phyloP scores from a whole-genome alignment of 92 coral and sea anemone species.

The Epizoanthus ramosus region DNA sequence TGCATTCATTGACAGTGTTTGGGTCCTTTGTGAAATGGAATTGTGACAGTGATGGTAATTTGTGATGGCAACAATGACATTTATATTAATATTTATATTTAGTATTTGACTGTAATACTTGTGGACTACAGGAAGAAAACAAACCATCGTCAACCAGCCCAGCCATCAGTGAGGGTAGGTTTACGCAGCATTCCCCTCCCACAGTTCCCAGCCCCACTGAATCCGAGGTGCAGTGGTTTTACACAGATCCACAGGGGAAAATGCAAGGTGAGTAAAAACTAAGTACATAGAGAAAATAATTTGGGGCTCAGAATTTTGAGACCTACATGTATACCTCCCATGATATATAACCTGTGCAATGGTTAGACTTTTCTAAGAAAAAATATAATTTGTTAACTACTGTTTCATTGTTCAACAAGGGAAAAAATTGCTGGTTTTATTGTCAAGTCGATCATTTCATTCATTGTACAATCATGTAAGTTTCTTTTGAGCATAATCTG shows the following conservation, averaged over 20 bases:
- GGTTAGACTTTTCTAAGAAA: no score
- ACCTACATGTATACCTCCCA: no score
- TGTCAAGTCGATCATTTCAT: no score
- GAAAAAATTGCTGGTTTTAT: no score
- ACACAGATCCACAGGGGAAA: conserved; percentile 97
- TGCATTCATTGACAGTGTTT: no score
- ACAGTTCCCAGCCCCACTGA: conserved; percentile 53
- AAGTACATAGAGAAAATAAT: not conserved
- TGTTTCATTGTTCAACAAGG: no score
- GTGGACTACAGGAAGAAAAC: conserved; percentile 40
- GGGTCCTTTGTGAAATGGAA: no score
- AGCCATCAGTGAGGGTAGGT: conserved; percentile 9
- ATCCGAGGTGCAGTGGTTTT: conserved; percentile 83
- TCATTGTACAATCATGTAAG: no score
- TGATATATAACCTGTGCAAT: no score
- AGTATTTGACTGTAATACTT: not conserved
- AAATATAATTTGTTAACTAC: no score
- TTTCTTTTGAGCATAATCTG: no score
- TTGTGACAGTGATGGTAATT: no score
- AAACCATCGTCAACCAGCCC: conserved; percentile 37
- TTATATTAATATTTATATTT: not conserved
- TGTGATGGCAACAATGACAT: not conserved
- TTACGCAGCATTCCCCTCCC: conserved; percentile 49
- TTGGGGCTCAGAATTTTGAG: not conserved
- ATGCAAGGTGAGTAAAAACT: conserved; percentile 74